Evolutionary conservation across 2,888 invertebrate species (phyloP), one percentile per base, ranked within the genome.

Genomic region (Orchestes rusci): DNA sequence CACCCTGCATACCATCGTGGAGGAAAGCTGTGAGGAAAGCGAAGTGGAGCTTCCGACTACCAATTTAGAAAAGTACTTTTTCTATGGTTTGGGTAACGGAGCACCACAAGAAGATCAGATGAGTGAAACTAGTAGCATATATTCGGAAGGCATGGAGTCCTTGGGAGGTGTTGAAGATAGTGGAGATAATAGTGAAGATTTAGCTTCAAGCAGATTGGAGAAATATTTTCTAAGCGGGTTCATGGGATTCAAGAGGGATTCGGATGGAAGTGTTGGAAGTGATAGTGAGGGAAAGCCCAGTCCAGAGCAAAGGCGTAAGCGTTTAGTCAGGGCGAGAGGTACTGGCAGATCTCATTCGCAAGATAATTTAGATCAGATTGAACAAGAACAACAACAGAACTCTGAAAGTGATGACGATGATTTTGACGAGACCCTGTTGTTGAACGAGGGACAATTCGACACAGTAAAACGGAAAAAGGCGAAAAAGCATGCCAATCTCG

Each of bases 1-100:
- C 64, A 91, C 91, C 2, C 71, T 93, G 51, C 92, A 93, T 63
- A 93, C 93, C 1, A 93, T 93, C 56, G 84, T 91, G 18, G 93
- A 93, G 70, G 93, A 93, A 69, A 91, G 90, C 59, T 92, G 92
- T 66, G 92, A 93, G 70, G 93, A 93, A 68, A 91, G 91, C 67
- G 89, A 89, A 68, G 77, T 84, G 49, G 88, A 88, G 59, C 80
- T 78, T 31, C 60, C 66, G 2, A 82, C 86, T 1, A 88, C 90
- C 0, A 88, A 91, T 60, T 68, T 92, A 51, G 92, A 92, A 65
- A 91, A 89, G 66, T 92, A 92, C 65, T 91, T 89, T 72, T 89
- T 87, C 69, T 91, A 85, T 58, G 87, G 84, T 0, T 73, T 92
- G 30, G 87, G 86, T 58, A 84, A 83, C 5, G 73, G 72, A 40